A percentile compares a stretch with the other conserved stretches of the same genome.
Conservation (phyloP, 2,113 vertebrate species). For the Herpetotheres cachinnans region DNA sequence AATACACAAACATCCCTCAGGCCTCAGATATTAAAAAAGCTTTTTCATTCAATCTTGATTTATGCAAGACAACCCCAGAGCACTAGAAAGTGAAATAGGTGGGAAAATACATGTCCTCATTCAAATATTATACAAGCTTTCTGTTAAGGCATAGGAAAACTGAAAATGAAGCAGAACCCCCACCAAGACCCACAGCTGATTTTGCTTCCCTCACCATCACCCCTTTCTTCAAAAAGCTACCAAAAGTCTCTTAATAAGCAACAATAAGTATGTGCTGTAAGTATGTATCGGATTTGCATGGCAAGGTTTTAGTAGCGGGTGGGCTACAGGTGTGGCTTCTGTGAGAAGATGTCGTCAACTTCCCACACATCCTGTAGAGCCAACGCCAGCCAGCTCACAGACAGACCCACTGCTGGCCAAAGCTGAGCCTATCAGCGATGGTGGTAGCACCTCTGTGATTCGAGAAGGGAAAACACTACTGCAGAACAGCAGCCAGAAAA, state of each 20-base stretch:
- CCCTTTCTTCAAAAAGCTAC: not conserved
- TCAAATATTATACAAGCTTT: not conserved
- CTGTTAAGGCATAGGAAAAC: not conserved
- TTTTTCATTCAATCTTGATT: not conserved
- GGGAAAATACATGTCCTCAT: not conserved
- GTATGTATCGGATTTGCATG: not conserved
- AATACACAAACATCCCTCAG: not conserved
- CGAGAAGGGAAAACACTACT: not conserved
- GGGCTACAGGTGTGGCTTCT: not conserved
- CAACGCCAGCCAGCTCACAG: not conserved
- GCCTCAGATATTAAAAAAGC: not conserved
- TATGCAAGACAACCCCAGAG: not conserved
- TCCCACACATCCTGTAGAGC: not conserved
- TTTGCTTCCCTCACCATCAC: not conserved
- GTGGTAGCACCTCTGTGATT: not conserved
- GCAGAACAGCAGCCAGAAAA: no score
- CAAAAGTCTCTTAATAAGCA: not conserved
- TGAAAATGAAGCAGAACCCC: not conserved
- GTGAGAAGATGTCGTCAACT: not conserved
- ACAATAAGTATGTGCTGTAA: not conserved
- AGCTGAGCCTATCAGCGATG: accelerated
- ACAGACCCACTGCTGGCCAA: accelerated
- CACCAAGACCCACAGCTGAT: not conserved
- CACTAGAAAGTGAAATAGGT: not conserved
- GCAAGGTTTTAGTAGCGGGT: not conserved